phyloP scores from a whole-genome alignment of 2,888 invertebrate species.

The Acanthosoma haemorrhoidale region DNA sequence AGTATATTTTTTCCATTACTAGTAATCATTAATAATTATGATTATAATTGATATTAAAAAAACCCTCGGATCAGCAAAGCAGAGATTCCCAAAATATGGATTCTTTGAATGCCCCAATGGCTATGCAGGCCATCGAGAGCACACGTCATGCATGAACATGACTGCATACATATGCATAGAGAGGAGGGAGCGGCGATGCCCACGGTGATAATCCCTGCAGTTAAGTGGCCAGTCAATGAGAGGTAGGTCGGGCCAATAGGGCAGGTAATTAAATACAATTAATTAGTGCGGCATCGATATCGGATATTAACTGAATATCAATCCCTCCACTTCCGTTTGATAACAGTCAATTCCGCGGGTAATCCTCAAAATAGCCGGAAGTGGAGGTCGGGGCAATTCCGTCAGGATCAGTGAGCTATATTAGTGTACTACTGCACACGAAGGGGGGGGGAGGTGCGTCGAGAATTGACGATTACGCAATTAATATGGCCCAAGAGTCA shows the following conservation, averaged over 20 bases:
- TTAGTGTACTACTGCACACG: too few species aligned
- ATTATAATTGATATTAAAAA: too few species aligned
- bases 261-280: background rate
- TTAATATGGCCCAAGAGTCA: conserved; percentile 3
- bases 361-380: conserved; percentile 18
- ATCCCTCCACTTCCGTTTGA: background rate
- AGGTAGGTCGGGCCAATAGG: too few species aligned
- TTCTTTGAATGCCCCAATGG: too few species aligned
- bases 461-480: background rate
- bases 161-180: background rate
- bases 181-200: too few species aligned
- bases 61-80: too few species aligned
- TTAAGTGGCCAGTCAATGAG: too few species aligned
- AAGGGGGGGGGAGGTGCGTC: background rate
- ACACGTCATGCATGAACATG: too few species aligned
- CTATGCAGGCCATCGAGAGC: too few species aligned
- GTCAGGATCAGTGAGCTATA: background rate
- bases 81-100: too few species aligned
- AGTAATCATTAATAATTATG: too few species aligned
- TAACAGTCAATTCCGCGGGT: conserved; percentile 5
- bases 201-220: background rate
- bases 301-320: conserved; percentile 19
- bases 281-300: background rate
- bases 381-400: background rate
- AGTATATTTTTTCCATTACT: too few species aligned